Evolutionary conservation across 2,797 vertebrate genomes (phyloP).

Genomic region (Dipus sagitta): DNA sequence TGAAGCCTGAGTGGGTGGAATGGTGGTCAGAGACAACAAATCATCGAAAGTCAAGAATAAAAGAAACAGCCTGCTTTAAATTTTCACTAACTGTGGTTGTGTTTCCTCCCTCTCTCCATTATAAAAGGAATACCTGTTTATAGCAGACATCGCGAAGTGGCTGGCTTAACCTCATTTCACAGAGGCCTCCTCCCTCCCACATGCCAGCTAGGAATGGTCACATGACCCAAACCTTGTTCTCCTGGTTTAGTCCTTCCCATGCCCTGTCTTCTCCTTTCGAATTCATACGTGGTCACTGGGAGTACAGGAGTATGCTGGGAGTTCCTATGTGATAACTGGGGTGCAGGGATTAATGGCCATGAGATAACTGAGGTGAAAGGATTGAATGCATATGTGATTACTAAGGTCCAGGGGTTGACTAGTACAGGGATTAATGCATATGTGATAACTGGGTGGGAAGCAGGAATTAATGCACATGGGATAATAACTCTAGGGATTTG

Average conservation of each 20-base stretch:
- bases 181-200: background rate
- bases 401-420: background rate
- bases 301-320: no score
- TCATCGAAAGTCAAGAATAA: background rate
- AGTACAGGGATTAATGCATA: no score
- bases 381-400: background rate
- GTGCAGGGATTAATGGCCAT: background rate
- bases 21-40: background rate
- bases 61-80: background rate
- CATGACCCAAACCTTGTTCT: background rate
- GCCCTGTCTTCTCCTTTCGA: background rate
- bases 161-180: background rate
- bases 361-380: background rate
- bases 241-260: background rate
- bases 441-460: no score
- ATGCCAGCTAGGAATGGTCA: background rate
- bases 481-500: no score
- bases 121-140: background rate
- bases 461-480: no score
- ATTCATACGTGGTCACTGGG: background rate
- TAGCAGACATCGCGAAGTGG: background rate
- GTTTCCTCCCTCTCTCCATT: background rate
- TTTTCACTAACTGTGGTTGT: background rate
- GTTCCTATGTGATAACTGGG: background rate
- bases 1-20: background rate